Evolutionary conservation across 2,888 invertebrate genomes (phyloP).

Genomic region (Anaspis maculata): DNA sequence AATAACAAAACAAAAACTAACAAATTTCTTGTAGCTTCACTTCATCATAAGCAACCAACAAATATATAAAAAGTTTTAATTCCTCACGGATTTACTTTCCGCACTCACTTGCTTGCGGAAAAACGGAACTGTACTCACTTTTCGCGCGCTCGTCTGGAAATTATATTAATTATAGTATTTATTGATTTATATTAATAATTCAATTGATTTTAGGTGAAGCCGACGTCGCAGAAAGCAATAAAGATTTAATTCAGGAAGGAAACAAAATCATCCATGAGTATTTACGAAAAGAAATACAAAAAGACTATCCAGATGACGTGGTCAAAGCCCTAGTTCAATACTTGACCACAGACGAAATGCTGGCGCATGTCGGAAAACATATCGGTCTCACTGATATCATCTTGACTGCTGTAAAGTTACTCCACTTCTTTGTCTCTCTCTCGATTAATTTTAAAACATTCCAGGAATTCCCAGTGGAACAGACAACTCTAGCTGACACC

Average conservation of each 20-base stretch:
- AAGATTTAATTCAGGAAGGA: constrained; percentile 60
- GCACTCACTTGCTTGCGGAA: too few species aligned
- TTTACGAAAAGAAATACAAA: constrained; percentile 56
- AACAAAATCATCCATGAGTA: constrained; percentile 56
- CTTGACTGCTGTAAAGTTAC: constrained; percentile 55
- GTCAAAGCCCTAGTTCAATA: constrained; percentile 58
- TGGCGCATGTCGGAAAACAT: constrained; percentile 63
- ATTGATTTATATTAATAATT: neutral
- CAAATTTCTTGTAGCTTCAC: too few species aligned
- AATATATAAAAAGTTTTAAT: too few species aligned
- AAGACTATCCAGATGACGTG: constrained; percentile 69
- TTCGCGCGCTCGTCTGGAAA: too few species aligned
- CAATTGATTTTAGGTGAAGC: neutral
- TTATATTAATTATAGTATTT: too few species aligned
- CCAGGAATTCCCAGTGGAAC: constrained; percentile 65
- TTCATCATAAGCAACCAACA: too few species aligned
- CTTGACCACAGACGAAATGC: constrained; percentile 55
- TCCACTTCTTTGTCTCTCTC: too few species aligned
- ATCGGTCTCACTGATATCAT: constrained; percentile 81
- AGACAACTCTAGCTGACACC: constrained; percentile 58
- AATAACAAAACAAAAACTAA: too few species aligned
- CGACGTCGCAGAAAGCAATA: constrained; percentile 49
- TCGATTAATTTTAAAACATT: constrained; percentile 17
- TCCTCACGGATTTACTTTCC: too few species aligned
- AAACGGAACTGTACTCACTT: too few species aligned